Conservation (phyloP, 2,113 vertebrate species). For the Physeter macrocephalus region DNA sequence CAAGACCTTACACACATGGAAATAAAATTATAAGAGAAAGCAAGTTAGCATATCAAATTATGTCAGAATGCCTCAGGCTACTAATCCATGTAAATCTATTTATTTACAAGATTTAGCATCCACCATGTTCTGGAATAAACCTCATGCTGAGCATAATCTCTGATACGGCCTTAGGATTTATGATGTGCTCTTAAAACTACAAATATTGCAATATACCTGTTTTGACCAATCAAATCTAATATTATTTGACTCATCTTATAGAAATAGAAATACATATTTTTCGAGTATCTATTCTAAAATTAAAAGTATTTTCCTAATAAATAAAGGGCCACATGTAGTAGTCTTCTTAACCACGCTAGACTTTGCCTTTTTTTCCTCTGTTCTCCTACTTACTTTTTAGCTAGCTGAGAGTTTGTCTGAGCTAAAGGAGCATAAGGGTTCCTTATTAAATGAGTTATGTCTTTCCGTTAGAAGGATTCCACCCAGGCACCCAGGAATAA, state of each 20-base stretch:
- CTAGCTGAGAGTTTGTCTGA: background rate
- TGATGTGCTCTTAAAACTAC: background rate
- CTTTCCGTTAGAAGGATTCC: background rate
- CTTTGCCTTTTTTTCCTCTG: background rate
- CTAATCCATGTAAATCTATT: background rate
- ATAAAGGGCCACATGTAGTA: background rate
- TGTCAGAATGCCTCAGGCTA: background rate
- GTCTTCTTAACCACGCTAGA: background rate
- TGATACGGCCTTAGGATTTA: background rate
- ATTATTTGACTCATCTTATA: background rate
- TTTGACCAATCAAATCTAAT: background rate
- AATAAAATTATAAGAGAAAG: background rate
- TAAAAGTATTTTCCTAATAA: background rate
- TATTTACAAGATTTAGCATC: background rate
- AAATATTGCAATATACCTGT: background rate
- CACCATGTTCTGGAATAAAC: fast-evolving
- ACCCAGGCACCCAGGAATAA: background rate
- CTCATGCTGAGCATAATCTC: background rate
- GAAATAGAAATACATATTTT: background rate
- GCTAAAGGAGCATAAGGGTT: background rate
- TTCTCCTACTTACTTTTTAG: background rate
- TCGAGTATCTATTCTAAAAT: background rate
- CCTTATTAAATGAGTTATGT: background rate
- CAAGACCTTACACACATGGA: background rate
- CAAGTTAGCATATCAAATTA: background rate